Percentiles rank a stretch among this genome's conserved stretches.
Conservation (phyloP, 2,113 vertebrate genomes). For the Cettia cetti region DNA sequence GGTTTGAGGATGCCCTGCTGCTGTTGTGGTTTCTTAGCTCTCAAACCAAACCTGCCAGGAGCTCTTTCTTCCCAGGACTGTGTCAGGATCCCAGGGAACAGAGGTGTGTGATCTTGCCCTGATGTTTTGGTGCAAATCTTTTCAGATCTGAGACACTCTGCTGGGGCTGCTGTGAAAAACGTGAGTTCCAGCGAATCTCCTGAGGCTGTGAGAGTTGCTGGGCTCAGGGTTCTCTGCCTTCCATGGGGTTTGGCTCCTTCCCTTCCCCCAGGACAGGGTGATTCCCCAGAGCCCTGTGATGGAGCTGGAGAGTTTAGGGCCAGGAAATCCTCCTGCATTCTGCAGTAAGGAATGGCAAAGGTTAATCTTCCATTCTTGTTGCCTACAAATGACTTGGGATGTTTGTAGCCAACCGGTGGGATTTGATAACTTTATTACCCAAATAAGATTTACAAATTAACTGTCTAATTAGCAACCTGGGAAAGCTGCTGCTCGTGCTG, state of each 20-base stretch:
- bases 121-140: not conserved
- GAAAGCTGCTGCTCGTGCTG: not conserved
- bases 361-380: not conserved
- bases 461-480: slow-evolving; percentile 26
- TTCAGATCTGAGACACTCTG: not conserved
- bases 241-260: not conserved
- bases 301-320: not conserved
- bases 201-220: not conserved
- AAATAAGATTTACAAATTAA: slow-evolving; percentile 49
- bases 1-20: not conserved
- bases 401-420: not conserved
- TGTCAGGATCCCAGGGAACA: not conserved
- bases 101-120: not conserved
- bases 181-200: rapidly evolving
- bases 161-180: not conserved
- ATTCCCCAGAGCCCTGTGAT: not conserved
- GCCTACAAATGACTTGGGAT: not conserved
- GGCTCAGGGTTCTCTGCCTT: not conserved
- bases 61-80: not conserved
- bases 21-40: not conserved
- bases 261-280: not conserved
- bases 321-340: not conserved
- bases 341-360: not conserved
- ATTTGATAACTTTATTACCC: slow-evolving; percentile 40
- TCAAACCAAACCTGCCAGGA: not conserved